Evolutionary conservation across 2,888 invertebrate species (phyloP), one percentile per base, ranked within the genome.

Genomic region (Amphipyra tragopoginis): DNA sequence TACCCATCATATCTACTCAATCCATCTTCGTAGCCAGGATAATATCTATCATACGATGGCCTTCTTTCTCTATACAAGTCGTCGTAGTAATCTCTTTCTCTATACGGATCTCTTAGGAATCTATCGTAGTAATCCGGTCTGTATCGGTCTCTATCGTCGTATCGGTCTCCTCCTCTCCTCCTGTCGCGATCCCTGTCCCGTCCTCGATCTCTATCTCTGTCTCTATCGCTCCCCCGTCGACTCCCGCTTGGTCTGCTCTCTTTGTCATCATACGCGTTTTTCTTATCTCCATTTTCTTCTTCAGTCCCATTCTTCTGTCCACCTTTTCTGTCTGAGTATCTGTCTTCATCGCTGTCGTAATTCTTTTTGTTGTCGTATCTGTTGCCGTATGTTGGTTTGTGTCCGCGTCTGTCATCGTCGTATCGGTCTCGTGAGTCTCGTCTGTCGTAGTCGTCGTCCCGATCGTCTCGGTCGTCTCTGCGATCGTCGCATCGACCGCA

Each of bases 61-160:
- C 92, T 79, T 53, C 91, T 83, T 14, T 88, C 88, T 58, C 89
- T 86, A 48, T 90, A 89, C 4, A 83, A 82, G 52, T 90, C 92
- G 26, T 92, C 91, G 42, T 91, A 87, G 80, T 85, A 86, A 64
- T 88, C 88, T 49, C 90, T 86, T 45, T 90, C 90, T 73, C 91
- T 88, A 53, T 90, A 89, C 0, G 93, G 90, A 69, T 94, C 93
- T 69, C 92, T 86, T 42, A 93, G 65, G 65, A 92, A 93, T 56
- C 93, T 86, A 39, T 94, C 93, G 58, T 93, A 93, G 52, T 93
- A 92, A 66, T 93, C 93, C 9, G 90, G 91, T n/a, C 90, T 86
- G 59, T 93, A 93, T 66, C 91, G 88, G 44, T 93, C 93, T 65
- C 93, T 86, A 39, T 93, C 92, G 10, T 90, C 90, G 52, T 92